Conservation (phyloP, 2,888 invertebrate species). For the Yponomeuta sedellus region DNA sequence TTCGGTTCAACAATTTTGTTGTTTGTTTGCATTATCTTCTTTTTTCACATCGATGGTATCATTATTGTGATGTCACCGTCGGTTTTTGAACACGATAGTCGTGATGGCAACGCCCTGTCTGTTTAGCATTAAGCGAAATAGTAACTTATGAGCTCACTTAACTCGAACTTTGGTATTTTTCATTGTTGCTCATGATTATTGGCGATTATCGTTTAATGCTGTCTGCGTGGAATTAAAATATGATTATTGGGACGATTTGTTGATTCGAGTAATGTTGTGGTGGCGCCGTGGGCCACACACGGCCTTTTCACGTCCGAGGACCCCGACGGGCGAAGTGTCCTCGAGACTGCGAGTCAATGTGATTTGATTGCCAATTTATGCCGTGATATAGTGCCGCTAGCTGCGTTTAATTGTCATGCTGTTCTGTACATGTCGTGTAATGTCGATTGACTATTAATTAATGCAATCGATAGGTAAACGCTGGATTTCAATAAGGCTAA, state of each 20-base stretch:
- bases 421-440: slow-evolving; percentile 18
- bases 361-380: slow-evolving; percentile 62
- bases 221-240: slow-evolving; percentile 59
- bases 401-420: slow-evolving; percentile 40
- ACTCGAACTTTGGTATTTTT: slow-evolving; percentile 30
- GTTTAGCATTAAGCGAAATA: slow-evolving; percentile 38
- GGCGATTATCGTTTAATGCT: slow-evolving; percentile 48
- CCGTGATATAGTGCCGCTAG: slow-evolving; percentile 50
- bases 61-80: slow-evolving; percentile 61
- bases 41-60: slow-evolving; percentile 50
- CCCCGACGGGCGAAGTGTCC: slow-evolving; percentile 28
- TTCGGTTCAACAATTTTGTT: slow-evolving; percentile 42
- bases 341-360: slow-evolving; percentile 46
- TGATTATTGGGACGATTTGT: slow-evolving; percentile 57
- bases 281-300: slow-evolving; percentile 32
- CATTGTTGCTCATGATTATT: slow-evolving; percentile 44
- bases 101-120: slow-evolving; percentile 58
- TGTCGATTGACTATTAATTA: slow-evolving; percentile 14
- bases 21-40: slow-evolving; percentile 31
- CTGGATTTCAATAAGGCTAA: background rate
- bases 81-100: slow-evolving; percentile 59
- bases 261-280: slow-evolving; percentile 35
- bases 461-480: background rate
- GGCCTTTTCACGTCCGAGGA: slow-evolving; percentile 24
- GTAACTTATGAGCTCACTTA: slow-evolving; percentile 55